These are phyloP conservation scores for Resseliella maxima DNA, from an alignment of 2,888 invertebrate genomes.

Conservation along the genomic window DNA sequence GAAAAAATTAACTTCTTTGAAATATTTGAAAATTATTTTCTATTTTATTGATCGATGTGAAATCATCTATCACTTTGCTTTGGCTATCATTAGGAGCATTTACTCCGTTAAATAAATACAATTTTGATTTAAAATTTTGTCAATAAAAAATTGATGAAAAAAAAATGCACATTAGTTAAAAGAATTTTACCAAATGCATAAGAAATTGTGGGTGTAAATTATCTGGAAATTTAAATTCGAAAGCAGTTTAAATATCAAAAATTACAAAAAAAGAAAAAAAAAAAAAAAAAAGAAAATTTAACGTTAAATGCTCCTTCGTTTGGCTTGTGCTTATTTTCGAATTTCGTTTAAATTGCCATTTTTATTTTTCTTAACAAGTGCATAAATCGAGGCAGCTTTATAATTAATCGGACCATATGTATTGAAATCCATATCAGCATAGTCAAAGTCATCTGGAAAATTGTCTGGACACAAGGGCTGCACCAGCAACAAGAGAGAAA, in stretches of 20 bases:
- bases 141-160: neutral
- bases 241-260: neutral
- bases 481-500: conserved; percentile 59
- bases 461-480: conserved; percentile 83
- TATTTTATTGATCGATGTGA: neutral
- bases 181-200: neutral
- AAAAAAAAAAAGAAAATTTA: neutral
- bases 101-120: neutral
- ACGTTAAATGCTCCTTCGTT: conserved; percentile 8
- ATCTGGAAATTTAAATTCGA: too few relatives aligned
- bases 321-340: conserved; percentile 44
- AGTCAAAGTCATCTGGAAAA: conserved; percentile 78
- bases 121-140: neutral
- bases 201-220: too few relatives aligned
- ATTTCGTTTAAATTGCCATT: conserved; percentile 64
- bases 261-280: neutral
- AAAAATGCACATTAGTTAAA: neutral
- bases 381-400: conserved; percentile 87
- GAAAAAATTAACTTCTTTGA: too few relatives aligned
- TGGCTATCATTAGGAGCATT: neutral
- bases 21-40: neutral
- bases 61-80: conserved; percentile 27
- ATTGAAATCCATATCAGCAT: conserved; percentile 89
- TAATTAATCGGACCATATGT: conserved; percentile 93
- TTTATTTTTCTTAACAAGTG: conserved; percentile 75